Evolutionary conservation across 2,113 vertebrate species (phyloP).

Genomic region (Struthidea cinerea): DNA sequence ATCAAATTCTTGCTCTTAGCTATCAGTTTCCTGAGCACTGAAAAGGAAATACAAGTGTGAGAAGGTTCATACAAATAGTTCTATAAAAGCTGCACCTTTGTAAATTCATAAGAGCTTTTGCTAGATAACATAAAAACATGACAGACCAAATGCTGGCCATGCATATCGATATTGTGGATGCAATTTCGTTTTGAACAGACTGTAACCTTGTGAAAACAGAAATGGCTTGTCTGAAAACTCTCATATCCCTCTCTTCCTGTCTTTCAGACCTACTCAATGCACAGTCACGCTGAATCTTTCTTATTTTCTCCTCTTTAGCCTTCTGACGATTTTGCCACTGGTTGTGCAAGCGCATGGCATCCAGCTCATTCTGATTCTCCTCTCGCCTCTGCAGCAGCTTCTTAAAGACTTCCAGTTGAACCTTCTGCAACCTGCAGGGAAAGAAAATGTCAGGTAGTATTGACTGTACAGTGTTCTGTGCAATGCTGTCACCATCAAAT

Average conservation of each 20-base stretch:
- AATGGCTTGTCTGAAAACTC: not conserved
- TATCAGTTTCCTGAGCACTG: slow-evolving; percentile 84
- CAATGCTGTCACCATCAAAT: not conserved
- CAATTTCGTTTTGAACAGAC: not conserved
- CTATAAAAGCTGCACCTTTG: not conserved
- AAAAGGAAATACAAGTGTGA: not conserved
- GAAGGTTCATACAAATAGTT: not conserved
- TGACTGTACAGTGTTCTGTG: not conserved
- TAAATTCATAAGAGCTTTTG: not conserved
- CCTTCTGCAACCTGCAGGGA: slow-evolving; percentile 81
- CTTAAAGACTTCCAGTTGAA: slow-evolving; percentile 75
- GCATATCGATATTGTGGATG: not conserved
- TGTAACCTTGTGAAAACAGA: not conserved
- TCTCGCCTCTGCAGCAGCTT: slow-evolving; percentile 72
- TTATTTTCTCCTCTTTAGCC: slow-evolving; percentile 71
- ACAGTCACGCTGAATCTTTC: slow-evolving; percentile 71
- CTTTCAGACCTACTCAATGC: slow-evolving; percentile 56
- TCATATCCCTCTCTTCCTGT: not conserved
- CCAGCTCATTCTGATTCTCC: slow-evolving; percentile 65
- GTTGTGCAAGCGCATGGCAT: slow-evolving; percentile 62
- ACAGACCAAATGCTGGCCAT: not conserved
- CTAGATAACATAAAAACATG: not conserved
- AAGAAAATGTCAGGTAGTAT: not conserved
- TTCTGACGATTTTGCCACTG: slow-evolving; percentile 70
- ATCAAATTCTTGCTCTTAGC: slow-evolving; percentile 73